A percentile compares a stretch with the other conserved stretches of the same genome.
phyloP scores from a whole-genome alignment of 1,140 invertebrate genomes.

The Laupala kohalensis region DNA sequence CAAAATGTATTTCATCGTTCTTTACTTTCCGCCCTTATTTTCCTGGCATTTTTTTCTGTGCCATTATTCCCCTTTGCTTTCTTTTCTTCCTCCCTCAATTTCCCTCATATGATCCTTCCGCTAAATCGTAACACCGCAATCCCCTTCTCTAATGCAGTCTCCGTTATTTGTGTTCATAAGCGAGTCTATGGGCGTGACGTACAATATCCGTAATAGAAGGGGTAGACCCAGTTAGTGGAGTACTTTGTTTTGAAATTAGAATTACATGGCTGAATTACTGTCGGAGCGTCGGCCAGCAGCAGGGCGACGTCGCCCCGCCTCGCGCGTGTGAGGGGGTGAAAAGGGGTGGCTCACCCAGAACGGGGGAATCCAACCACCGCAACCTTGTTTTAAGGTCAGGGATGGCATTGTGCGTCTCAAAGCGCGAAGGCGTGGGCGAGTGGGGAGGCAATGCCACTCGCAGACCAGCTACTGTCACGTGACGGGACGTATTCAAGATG shows the following conservation, averaged over 20 bases:
- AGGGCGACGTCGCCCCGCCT: background rate
- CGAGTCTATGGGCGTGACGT: background rate
- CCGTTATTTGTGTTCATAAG: background rate
- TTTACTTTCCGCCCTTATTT: too few species aligned
- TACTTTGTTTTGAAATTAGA: slow-evolving; percentile 9
- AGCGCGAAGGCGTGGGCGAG: background rate
- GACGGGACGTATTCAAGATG: slow-evolving; percentile 12
- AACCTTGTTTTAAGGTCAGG: slow-evolving; percentile 6
- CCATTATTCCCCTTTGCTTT: too few species aligned
- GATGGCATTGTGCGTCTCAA: slow-evolving; percentile 1
- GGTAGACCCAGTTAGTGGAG: background rate
- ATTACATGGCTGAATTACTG: slow-evolving; percentile 7
- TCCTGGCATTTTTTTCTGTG: too few species aligned
- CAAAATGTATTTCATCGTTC: too few species aligned
- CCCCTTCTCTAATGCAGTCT: background rate
- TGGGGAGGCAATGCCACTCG: slow-evolving; percentile 10
- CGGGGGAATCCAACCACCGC: background rate
- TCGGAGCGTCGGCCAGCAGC: background rate
- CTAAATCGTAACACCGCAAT: background rate
- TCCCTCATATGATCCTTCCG: too few species aligned
- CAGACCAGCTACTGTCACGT: slow-evolving; percentile 11
- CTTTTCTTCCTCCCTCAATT: too few species aligned
- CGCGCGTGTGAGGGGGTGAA: background rate
- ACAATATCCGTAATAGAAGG: background rate
- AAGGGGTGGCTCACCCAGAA: background rate